Conservation (phyloP, 2,113 vertebrate genomes). For the Neolamprologus hecqui region DNA sequence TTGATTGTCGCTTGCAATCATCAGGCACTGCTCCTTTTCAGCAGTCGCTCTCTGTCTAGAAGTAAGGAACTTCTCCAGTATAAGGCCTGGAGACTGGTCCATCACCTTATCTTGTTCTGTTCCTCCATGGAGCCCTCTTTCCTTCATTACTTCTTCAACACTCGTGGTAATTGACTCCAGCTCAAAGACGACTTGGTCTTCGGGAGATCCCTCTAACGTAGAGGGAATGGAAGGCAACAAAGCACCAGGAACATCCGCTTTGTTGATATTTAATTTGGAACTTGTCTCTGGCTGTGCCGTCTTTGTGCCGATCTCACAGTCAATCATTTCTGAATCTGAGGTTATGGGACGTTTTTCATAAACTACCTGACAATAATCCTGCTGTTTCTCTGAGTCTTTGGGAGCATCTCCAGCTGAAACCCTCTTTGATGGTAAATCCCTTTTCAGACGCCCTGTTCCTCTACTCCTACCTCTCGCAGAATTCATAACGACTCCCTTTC, state of each 20-base stretch:
- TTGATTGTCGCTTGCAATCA: background rate
- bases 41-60: slow-evolving; percentile 1
- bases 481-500: background rate
- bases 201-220: slow-evolving; percentile 21
- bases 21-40: background rate
- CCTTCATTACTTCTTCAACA: slow-evolving; percentile 29
- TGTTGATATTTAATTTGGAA: background rate
- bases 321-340: slow-evolving; percentile 19
- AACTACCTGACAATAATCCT: slow-evolving; percentile 58
- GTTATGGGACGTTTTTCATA: slow-evolving; percentile 40
- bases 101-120: background rate
- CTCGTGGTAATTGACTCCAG: slow-evolving; percentile 38
- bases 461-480: background rate
- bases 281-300: background rate
- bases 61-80: slow-evolving; percentile 60
- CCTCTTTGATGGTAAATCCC: background rate
- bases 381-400: slow-evolving; percentile 17
- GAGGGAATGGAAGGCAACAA: background rate
- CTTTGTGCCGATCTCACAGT: background rate
- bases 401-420: background rate
- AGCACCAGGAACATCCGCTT: background rate
- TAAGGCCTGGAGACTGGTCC: slow-evolving; percentile 51
- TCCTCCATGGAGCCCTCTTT: background rate
- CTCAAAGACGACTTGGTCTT: slow-evolving; percentile 45
- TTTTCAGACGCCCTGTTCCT: slow-evolving; percentile 14